Evolutionary conservation across 2,797 vertebrate genomes (phyloP).

Genomic region (Argentina silus): DNA sequence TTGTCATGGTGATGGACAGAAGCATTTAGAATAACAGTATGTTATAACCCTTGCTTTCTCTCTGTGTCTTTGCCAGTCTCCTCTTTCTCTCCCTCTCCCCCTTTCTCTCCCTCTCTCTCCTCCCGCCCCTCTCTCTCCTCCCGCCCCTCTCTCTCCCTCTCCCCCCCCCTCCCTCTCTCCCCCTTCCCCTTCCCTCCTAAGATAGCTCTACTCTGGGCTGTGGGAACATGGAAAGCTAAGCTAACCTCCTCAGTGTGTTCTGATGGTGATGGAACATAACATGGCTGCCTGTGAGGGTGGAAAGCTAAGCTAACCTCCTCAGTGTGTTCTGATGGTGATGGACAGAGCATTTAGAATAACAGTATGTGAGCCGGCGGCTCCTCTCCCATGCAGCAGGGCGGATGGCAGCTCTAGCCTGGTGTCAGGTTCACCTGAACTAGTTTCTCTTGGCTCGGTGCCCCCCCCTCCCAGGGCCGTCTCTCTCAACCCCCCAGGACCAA

Average conservation of each 20-base stretch:
- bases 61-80: background rate
- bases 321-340: constrained; percentile 7
- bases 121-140: constrained; percentile 10
- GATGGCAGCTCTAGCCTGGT: constrained; percentile 42
- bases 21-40: constrained; percentile 33
- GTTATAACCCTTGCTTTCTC: background rate
- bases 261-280: constrained; percentile 7
- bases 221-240: constrained; percentile 23
- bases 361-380: constrained; percentile 20
- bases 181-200: too few species aligned
- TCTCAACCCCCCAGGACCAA: background rate
- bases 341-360: constrained; percentile 35
- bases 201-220: background rate
- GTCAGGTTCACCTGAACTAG: constrained; percentile 45
- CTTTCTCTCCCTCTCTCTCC: background rate
- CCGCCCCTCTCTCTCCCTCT: background rate
- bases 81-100: background rate
- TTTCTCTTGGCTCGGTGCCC: constrained; percentile 47
- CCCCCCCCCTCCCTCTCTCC: constrained; percentile 10
- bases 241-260: background rate
- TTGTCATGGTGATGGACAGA: constrained; percentile 19
- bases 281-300: constrained; percentile 7
- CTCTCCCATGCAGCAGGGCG: constrained; percentile 32
- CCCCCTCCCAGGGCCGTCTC: constrained; percentile 33
- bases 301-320: constrained; percentile 17